Evolutionary conservation across 2,797 vertebrate genomes (phyloP).

Genomic region (Gadopsis marmoratus): DNA sequence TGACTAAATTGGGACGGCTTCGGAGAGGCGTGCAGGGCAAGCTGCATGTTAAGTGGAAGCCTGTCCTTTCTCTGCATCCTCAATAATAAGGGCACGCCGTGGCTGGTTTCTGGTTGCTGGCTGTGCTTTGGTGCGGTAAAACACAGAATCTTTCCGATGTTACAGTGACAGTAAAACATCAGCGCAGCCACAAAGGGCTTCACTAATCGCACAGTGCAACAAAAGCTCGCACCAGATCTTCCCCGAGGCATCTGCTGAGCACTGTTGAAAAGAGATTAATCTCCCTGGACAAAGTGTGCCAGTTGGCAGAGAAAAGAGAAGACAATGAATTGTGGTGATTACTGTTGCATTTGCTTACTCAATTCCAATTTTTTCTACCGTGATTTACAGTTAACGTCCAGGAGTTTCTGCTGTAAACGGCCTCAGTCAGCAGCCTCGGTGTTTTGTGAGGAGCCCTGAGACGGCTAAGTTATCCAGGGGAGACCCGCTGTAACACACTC

Average conservation of each 20-base stretch:
- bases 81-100: constrained; percentile 19
- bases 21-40: constrained; percentile 31
- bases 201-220: constrained; percentile 14
- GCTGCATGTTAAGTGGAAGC: constrained; percentile 42
- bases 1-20: constrained; percentile 63
- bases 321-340: constrained; percentile 57
- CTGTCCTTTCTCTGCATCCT: constrained; percentile 15
- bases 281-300: constrained; percentile 36
- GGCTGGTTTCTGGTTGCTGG: constrained; percentile 5
- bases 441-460: constrained; percentile 28
- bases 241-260: constrained; percentile 27
- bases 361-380: constrained; percentile 35
- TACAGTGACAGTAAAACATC: constrained; percentile 18
- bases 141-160: constrained; percentile 21
- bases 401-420: constrained; percentile 41
- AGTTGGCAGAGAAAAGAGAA: constrained; percentile 45
- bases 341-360: constrained; percentile 51
- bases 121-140: neutral
- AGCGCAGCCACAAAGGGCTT: constrained; percentile 25
- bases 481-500: constrained; percentile 14
- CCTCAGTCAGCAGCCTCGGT: constrained; percentile 37
- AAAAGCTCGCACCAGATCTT: constrained; percentile 22
- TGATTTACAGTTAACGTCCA: constrained; percentile 49
- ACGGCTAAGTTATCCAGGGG: constrained; percentile 17
- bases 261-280: constrained; percentile 29